Base-by-base conservation (phyloP, 2,888 invertebrate species). In the Perithous albicinctus region DNA sequence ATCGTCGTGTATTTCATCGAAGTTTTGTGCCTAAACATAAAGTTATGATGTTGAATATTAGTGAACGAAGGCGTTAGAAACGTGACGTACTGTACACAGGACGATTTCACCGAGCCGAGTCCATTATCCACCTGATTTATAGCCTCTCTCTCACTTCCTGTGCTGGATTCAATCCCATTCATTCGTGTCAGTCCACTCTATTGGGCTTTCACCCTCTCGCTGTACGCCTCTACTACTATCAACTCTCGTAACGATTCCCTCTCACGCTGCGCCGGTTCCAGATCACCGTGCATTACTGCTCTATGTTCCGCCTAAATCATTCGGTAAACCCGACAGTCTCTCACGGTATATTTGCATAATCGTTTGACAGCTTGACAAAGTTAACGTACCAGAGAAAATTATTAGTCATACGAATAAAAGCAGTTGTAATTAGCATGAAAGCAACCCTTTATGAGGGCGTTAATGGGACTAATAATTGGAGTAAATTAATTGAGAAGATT, bases 341-440 rank as follows among this genome's bases (percentile, higher is more conserved):
- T 66, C 64, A 26, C 46, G 29, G 10, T 26, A 15, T 67, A 74
- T 79, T 75, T 70, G 74, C 79, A 80, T 80, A 70, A 75, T 46
- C 46, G 64, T 80, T 75, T 48, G 69, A 35, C 56, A 56, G 69
- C 26, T 54, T 26, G 75, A 56, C 63, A 64, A 54, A 54, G 63
- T 54, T 51, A 67, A 67, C 29, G 51, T 38, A 46, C 32, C 35
- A 12, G 38, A 46, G 46, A 67, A 73, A 67, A 73, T 74, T 63
- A 73, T 63, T 41, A 61, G 32, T 63, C 73, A 35, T 6, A n/a
- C 26, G 41, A 73, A 67, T 41, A 15, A 79, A 74, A 79, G 20
- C 32, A 38, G 46, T 56, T 29, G 73, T 69, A 51, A 79, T 79
- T 73, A 67, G 54, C 61, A 5, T 46, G n/a, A 51, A 10, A 35